Conservation (phyloP, 2,888 invertebrate genomes). For the Ellobium chinense region DNA sequence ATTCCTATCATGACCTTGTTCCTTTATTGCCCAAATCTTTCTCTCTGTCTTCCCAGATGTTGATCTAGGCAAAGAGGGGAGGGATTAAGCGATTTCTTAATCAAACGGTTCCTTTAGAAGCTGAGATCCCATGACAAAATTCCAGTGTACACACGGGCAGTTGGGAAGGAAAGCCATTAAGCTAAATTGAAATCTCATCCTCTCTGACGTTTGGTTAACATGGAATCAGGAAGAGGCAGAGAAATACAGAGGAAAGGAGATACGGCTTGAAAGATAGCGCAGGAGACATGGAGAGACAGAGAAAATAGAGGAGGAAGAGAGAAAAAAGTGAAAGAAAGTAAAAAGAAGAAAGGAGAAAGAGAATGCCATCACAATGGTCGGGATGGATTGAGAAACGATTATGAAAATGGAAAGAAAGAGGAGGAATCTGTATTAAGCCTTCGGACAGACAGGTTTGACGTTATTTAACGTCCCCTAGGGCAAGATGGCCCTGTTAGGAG, state of each 20-base stretch:
- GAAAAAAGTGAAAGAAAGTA: not conserved
- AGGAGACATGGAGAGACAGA: not conserved
- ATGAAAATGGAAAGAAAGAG: too few species aligned
- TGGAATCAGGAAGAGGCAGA: slow-evolving; percentile 25
- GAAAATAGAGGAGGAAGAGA: not conserved
- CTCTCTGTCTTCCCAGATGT: not conserved
- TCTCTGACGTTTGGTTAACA: slow-evolving; percentile 2
- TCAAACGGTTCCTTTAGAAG: slow-evolving; percentile 4
- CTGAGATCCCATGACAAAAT: slow-evolving; percentile 6
- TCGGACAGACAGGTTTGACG: too few species aligned
- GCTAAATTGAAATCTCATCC: slow-evolving; percentile 32
- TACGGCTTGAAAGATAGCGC: not conserved
- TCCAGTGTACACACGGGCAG: slow-evolving; percentile 22
- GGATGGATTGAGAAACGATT: too few species aligned
- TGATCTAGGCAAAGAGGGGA: slow-evolving; percentile 1
- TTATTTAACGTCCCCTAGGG: too few species aligned
- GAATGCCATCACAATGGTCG: not conserved
- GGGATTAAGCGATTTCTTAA: slow-evolving; percentile 22
- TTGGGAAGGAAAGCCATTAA: slow-evolving; percentile 12
- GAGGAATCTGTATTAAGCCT: too few species aligned
- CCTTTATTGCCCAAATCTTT: too few species aligned
- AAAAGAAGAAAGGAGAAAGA: not conserved
- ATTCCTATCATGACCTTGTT: too few species aligned
- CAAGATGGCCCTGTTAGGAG: too few species aligned
- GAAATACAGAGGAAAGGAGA: not conserved